Conservation (phyloP, 2,888 invertebrate genomes). For the Buathra laborator region DNA sequence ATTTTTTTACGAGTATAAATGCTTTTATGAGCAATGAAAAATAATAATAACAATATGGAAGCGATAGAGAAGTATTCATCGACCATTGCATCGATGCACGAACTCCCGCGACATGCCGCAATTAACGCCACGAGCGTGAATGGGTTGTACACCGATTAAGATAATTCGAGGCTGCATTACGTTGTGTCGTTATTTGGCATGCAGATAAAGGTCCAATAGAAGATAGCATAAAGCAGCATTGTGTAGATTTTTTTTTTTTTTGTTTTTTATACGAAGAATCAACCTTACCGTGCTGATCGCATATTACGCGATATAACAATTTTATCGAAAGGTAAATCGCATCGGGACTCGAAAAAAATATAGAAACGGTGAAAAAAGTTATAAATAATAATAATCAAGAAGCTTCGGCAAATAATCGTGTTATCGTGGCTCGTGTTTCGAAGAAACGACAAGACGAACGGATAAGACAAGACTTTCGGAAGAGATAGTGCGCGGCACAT, state of each 20-base stretch:
- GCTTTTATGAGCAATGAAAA: too few relatives aligned
- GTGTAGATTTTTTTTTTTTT: too few relatives aligned
- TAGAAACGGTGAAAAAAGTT: not conserved
- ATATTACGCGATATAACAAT: too few relatives aligned
- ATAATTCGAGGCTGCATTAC: conserved; percentile 54
- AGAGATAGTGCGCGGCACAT: not conserved
- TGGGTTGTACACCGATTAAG: conserved; percentile 61
- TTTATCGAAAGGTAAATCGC: not conserved
- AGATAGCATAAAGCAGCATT: not conserved
- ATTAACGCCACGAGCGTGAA: conserved; percentile 54
- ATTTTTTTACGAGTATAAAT: not conserved
- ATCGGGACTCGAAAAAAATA: not conserved
- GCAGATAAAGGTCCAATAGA: not conserved
- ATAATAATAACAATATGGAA: too few relatives aligned
- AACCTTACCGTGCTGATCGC: not conserved
- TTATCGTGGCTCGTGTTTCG: conserved; percentile 5
- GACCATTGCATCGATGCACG: too few relatives aligned
- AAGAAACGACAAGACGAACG: conserved; percentile 26
- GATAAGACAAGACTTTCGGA: conserved; percentile 28
- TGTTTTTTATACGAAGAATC: conserved; percentile 13
- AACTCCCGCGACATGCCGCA: too few relatives aligned
- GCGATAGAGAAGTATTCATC: too few relatives aligned
- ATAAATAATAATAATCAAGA: not conserved
- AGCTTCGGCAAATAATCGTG: conserved; percentile 4
- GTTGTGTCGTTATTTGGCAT: conserved; percentile 54